phyloP scores from a whole-genome alignment of 1,140 invertebrate species.

The Triops cancriformis region DNA sequence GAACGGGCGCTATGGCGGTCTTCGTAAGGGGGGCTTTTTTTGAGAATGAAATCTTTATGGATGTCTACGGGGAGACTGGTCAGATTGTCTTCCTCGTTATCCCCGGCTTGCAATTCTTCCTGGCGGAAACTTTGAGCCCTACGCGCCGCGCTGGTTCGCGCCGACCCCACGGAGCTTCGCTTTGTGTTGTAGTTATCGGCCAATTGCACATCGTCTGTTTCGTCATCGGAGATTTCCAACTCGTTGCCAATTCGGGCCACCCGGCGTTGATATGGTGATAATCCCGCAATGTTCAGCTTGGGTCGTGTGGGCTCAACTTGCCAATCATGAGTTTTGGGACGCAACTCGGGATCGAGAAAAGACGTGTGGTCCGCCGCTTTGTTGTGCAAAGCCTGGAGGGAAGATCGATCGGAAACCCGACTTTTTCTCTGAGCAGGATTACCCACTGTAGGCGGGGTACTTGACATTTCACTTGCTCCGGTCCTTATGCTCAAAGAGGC shows the following conservation, averaged over 20 bases:
- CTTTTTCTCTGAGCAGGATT: neutral
- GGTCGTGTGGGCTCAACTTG: slow-evolving; percentile 1
- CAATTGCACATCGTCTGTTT: neutral
- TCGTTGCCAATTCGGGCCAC: slow-evolving; percentile 26
- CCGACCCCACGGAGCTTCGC: neutral
- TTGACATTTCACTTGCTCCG: neutral
- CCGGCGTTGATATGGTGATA: slow-evolving; percentile 24
- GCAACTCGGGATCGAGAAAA: neutral
- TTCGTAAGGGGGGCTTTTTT: slow-evolving; percentile 19
- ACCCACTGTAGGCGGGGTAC: neutral
- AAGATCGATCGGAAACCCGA: neutral
- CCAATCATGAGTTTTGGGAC: neutral
- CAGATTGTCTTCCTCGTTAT: slow-evolving; percentile 20
- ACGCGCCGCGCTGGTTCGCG: neutral
- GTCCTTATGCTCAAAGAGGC: neutral
- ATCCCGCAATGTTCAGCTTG: slow-evolving; percentile 22
- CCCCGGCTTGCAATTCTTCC: slow-evolving; percentile 11
- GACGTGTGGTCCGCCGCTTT: neutral
- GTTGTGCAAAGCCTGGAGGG: neutral
- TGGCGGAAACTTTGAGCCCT: slow-evolving; percentile 18
- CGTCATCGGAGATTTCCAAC: slow-evolving; percentile 25
- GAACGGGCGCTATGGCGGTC: neutral
- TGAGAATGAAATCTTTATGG: slow-evolving; percentile 27
- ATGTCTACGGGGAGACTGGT: slow-evolving; percentile 25
- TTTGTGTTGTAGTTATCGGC: neutral